Evolutionary conservation across 2,888 invertebrate species (phyloP), one percentile per base, ranked within the genome.

Genomic region (Megaustenia siamemsis): DNA sequence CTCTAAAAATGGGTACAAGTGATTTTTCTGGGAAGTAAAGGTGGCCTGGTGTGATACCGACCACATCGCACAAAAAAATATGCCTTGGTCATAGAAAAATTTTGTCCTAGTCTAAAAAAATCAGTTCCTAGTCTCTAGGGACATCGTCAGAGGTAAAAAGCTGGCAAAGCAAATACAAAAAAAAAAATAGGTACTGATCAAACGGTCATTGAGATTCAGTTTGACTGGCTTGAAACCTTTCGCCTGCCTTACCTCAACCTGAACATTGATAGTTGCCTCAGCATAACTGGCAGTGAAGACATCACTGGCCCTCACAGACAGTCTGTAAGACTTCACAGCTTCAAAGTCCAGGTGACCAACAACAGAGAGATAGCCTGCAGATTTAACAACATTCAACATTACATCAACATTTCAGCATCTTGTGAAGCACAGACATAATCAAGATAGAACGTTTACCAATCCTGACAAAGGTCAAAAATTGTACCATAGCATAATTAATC

Each of bases 291-390:
- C 98, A 49, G 93, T 92, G 68, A 92, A 89, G 6, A 93, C 91
- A 87, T 98, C 98, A 0, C 97, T 97, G 49, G 98, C 98, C 91
- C 98, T 96, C 82, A 98, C 95, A 73, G 96, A 96, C 88, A 98
- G 95, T 93, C 96, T 96, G 94, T 97, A 97, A 90, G 95, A 95
- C 89, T 96, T 96, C 92, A 96, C 96, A 94, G 98, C 98, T 94
- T 98, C 98, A 95, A 96, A 98, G 95, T 98, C 98, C 93, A 99
- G 95, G 93, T 96, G 96, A 91, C 97, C 97, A 87, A 97, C 96
- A 88, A 98, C 96, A 92, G 96, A 96, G 93, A 99, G 69, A 73
- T 71, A 84, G 60, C 84, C 84, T 84, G 53, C 15, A 69, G 38
- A 1, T 24, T 12, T 10, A 28, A 56, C 56, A 66, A 12, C 6